Percentiles rank a stretch among this genome's conserved stretches.
These are phyloP conservation scores for Hippocampus guttulatus DNA, from an alignment of 2,113 vertebrate species.

Conservation along the genomic window DNA sequence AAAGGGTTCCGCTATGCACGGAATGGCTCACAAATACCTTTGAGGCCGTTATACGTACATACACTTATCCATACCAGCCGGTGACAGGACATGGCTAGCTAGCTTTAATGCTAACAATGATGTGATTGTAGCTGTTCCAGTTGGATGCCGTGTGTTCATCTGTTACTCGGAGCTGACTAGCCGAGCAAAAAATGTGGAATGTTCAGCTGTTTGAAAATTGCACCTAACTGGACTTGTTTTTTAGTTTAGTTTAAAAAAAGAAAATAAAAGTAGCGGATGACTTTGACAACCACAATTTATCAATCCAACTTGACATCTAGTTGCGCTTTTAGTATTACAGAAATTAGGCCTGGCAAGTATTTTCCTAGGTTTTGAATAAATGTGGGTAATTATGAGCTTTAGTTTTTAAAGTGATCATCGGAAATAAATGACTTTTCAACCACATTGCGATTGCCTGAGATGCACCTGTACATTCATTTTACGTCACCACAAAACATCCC, in stretches of 20 bases:
- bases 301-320: neutral
- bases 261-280: neutral
- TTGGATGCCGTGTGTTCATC: neutral
- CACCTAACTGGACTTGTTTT: neutral
- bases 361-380: no score
- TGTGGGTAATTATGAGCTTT: no score
- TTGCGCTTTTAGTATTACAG: no score
- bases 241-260: no score
- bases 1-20: slow-evolving; percentile 57
- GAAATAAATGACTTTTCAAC: neutral
- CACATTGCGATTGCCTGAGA: neutral
- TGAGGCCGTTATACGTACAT: slow-evolving; percentile 1
- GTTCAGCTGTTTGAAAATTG: neutral
- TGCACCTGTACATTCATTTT: neutral
- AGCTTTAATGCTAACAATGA: neutral
- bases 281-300: neutral
- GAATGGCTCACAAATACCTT: slow-evolving; percentile 53
- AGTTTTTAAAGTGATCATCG: no score
- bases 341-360: no score
- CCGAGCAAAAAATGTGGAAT: slow-evolving; percentile 2
- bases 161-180: neutral
- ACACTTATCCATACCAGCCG: slow-evolving; percentile 5
- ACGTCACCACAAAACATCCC: neutral
- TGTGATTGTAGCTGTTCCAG: neutral
- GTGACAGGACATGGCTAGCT: neutral